A percentile compares a stretch with the other conserved stretches of the same genome.
These are phyloP conservation scores for Scolopax mira DNA, from an alignment of 2,113 vertebrate species.

Conservation along the genomic window DNA sequence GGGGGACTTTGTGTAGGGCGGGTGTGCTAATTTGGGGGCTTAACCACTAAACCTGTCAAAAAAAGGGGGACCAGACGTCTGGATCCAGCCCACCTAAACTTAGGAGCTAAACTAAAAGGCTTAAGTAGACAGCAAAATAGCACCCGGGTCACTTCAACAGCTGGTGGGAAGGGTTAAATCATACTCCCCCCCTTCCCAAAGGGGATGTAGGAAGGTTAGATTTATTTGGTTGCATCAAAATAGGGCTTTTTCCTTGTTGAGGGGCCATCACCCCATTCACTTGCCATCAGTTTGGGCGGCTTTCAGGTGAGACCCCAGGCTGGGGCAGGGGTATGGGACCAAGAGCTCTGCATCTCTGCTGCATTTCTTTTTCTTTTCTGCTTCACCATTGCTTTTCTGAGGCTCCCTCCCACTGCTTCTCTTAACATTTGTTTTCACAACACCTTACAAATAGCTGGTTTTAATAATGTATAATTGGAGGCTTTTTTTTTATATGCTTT, in stretches of 20 bases:
- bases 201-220: background rate
- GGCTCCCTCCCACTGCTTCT: background rate
- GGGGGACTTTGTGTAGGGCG: accelerated
- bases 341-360: background rate
- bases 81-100: background rate
- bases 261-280: background rate
- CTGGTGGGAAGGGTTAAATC: background rate
- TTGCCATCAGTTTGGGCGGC: background rate
- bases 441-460: conserved; percentile 49
- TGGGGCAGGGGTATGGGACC: background rate
- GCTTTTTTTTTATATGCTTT: conserved; percentile 15
- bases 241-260: background rate
- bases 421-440: conserved; percentile 43
- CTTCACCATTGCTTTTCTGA: background rate
- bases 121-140: background rate
- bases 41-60: background rate
- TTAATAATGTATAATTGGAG: conserved; percentile 61
- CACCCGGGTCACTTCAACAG: background rate
- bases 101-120: background rate
- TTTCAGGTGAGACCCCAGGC: background rate
- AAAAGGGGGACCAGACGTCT: background rate
- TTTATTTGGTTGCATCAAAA: background rate
- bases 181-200: accelerated
- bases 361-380: background rate
- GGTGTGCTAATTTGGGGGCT: background rate